Base-by-base conservation (phyloP, 2,797 vertebrate species). In the Leptatherina wallacei region DNA sequence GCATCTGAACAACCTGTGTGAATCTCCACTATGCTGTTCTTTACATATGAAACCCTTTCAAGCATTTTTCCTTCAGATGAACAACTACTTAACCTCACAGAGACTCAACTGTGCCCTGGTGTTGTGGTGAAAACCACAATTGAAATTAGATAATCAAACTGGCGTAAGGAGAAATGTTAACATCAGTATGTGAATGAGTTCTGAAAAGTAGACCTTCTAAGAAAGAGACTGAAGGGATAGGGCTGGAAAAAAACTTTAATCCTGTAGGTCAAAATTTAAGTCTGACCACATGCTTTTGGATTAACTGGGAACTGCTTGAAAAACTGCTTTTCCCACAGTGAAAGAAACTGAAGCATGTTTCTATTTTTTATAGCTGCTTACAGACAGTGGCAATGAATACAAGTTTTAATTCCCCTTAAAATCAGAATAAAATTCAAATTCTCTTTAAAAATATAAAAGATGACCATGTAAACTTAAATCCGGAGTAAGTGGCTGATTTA, bases 261-360 rank as follows among this genome's bases (percentile, higher is more conserved):
- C 85, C 74, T 63, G 69, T 52, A 80, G 85, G 88, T 91, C 85
- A 91, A 89, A 91, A 66, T 78, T 81, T 87, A 92, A 94, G 71
- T 88, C 90, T 68, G 64, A 75, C 58, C 94, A 90, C 91, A 93
- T 92, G 92, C 80, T 91, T 52, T 64, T 84, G 91, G 92, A 94
- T 95, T 93, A 94, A 77, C 73, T 61, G 71, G 57, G 61, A 47
- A 70, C 52, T 69, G 64, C 42, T 67, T 66, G 57, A 88, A 81
- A 81, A 83, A 61, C 32, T 54, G 29, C 68, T 59, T 58, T 78
- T 63, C 74, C 60, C 70, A 75, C 71, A 59, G 35, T 68, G 38
- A 2, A 35, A 65, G 18, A 86, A 73, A 89, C 87, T 82, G 77
- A 73, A 69, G 69, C 9, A 5, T 44, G 71, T 78, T 80, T 68